Conservation (phyloP, 2,888 invertebrate species). For the Heliconius erato region DNA sequence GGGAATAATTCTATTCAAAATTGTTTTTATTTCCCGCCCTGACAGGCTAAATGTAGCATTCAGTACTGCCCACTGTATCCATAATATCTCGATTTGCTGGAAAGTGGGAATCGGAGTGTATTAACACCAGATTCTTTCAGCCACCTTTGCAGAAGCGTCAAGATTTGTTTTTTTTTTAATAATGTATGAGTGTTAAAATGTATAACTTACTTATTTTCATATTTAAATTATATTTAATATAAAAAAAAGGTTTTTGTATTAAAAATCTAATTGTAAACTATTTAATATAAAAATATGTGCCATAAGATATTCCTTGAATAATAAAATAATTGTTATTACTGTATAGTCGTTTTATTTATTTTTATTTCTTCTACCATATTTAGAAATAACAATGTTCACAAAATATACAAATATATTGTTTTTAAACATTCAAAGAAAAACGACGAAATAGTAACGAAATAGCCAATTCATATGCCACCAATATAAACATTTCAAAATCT, state of each 20-base stretch:
- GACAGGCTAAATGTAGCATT: too few relatives aligned
- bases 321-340: neutral
- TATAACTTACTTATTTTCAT: neutral
- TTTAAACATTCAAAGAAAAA: neutral
- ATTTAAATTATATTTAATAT: neutral
- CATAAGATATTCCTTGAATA: neutral
- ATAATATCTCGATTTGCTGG: too few relatives aligned
- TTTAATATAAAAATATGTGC: neutral
- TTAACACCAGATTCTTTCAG: too few relatives aligned
- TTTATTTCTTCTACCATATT: neutral
- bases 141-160: too few relatives aligned
- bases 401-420: neutral
- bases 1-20: too few relatives aligned
- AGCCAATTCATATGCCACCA: constrained; percentile 23
- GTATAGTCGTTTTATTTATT: neutral
- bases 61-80: neutral
- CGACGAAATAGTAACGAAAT: neutral
- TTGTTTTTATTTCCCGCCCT: too few relatives aligned
- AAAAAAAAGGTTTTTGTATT: neutral
- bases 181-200: too few relatives aligned
- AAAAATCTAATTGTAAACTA: neutral
- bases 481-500: constrained; percentile 44
- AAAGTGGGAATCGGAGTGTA: too few relatives aligned
- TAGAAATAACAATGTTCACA: neutral
- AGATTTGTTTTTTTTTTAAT: too few relatives aligned